These are phyloP conservation scores for Silvanus unidentatus DNA, from an alignment of 2,888 invertebrate species.

Conservation along the genomic window DNA sequence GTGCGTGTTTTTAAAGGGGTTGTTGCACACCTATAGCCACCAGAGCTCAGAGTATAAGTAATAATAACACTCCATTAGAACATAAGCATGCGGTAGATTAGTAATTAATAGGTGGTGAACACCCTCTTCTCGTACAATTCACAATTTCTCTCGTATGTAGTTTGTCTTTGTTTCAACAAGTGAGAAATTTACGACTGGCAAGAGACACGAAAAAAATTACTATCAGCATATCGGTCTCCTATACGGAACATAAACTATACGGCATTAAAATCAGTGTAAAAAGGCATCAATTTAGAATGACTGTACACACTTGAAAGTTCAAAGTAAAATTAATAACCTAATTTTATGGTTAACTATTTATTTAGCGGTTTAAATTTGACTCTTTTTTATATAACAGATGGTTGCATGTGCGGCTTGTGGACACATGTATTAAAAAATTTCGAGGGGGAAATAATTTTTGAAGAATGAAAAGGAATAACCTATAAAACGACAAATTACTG, in stretches of 20 bases:
- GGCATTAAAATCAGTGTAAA: too few species aligned
- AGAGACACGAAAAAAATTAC: too few species aligned
- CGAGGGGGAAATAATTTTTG: too few species aligned
- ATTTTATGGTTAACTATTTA: conserved; percentile 22
- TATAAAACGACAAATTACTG: too few species aligned
- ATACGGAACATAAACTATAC: too few species aligned
- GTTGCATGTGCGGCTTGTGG: conserved; percentile 26
- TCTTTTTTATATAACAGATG: conserved; percentile 22
- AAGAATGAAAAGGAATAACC: too few species aligned
- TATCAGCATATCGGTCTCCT: too few species aligned
- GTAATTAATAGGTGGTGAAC: conserved; percentile 31
- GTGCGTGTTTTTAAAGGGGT: conserved; percentile 15
- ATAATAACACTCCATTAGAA: conserved; percentile 38
- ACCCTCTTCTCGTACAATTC: conserved; percentile 9
- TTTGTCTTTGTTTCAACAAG: too few species aligned
- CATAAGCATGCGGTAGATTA: conserved; percentile 36
- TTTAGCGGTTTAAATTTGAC: not conserved
- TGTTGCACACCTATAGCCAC: conserved; percentile 11
- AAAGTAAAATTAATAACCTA: conserved; percentile 28
- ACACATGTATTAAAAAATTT: not conserved
- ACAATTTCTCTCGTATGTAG: too few species aligned
- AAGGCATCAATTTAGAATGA: not conserved
- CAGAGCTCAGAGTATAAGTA: conserved; percentile 28
- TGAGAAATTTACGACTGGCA: too few species aligned
- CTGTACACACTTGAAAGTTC: conserved; percentile 3